Percentiles rank a stretch among this genome's conserved stretches.
These are phyloP conservation scores for Brachionus paranguensis DNA, from an alignment of 1,140 invertebrate species.

Conservation along the genomic window DNA sequence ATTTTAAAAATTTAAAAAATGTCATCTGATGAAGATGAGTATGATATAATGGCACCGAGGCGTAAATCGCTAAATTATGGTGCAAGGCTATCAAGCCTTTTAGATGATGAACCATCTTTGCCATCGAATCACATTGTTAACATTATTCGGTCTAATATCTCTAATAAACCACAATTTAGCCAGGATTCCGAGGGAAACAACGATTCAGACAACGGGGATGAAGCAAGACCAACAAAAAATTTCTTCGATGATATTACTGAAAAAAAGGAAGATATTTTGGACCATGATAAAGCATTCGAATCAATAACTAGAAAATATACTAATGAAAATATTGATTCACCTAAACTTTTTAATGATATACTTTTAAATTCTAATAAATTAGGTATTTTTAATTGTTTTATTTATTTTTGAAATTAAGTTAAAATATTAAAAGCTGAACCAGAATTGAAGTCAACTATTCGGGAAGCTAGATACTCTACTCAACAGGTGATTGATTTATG, in stretches of 20 bases:
- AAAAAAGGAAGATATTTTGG: neutral
- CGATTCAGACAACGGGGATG: neutral
- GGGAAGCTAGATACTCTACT: too few species aligned
- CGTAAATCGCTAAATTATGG: neutral
- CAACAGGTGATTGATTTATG: too few species aligned
- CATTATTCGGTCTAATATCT: neutral
- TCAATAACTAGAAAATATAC: neutral
- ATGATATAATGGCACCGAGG: neutral
- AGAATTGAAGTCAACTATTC: too few species aligned
- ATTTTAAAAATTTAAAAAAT: neutral
- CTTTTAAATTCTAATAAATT: neutral
- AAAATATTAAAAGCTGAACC: too few species aligned
- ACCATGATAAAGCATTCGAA: neutral
- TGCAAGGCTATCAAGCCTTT: neutral
- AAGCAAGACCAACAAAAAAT: neutral
- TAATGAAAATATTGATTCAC: neutral
- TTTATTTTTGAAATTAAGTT: neutral
- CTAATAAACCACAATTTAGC: neutral
- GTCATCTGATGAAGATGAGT: constrained; percentile 17
- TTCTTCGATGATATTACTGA: neutral
- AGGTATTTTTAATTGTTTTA: neutral
- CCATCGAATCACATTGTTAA: neutral
- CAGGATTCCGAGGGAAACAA: neutral
- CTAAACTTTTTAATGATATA: neutral
- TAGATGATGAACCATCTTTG: neutral